Evolutionary conservation across 2,113 vertebrate species (phyloP), one percentile per base, ranked within the genome.

Genomic region (Trematomus loennbergii): DNA sequence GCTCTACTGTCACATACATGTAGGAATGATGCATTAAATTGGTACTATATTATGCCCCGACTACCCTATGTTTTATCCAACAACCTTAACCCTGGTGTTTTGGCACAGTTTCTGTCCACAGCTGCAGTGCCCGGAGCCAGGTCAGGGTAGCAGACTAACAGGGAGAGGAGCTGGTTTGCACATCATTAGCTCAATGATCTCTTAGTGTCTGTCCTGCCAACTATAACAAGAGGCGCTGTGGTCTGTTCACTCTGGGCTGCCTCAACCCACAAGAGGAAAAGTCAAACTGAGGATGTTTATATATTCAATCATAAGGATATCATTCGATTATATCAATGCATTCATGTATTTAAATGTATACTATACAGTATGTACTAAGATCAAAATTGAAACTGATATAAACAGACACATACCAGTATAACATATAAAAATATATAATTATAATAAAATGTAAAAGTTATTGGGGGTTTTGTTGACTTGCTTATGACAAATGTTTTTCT

Each of bases 131-230:
- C 79, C 72, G 72, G 81, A 81, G 81, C 86, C 80, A 68, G 82
- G 81, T 85, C 85, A 83, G 66, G 49, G 65, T 49, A 75, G 71
- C 76, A 65, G 67, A 62, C 73, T 75, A 79, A 59, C 81, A 75
- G 20, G 52, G 50, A 69, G 81, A 48, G 40, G 76, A 61, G 64
- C 83, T 69, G 86, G 78, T 90, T 88, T 89, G 80, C 86, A 92
- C 87, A 78, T 90, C 82, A 89, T 91, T 90, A 90, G 83, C 71
- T 85, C 70, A 80, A 62, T 89, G 82, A 83, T 90, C 86, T 88
- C 64, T 81, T 49, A 81, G 85, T 84, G 76, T 87, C 63, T 49
- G 72, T 55, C 22, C 76, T 79, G 74, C 84, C 87, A 88, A 68
- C 66, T 75, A 64, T 59, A 89, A 90, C 74, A 86, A 40, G 68